Evolutionary conservation across 2,113 vertebrate species (phyloP).

Genomic region (Phasianus colchicus): DNA sequence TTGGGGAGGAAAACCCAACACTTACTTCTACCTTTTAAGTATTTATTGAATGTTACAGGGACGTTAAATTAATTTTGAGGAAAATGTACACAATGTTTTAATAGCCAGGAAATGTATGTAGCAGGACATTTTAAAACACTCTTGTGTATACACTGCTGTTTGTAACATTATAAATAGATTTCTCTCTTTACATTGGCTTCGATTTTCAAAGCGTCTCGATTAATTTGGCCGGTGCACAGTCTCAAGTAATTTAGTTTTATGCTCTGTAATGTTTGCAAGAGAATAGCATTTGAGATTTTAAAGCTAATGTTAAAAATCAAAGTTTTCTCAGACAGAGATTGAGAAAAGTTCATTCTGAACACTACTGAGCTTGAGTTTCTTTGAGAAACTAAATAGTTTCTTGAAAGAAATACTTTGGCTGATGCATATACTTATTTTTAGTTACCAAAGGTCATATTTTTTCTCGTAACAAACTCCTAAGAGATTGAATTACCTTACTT

Average conservation of each 20-base stretch:
- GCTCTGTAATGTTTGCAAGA: background rate
- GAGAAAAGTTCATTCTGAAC: background rate
- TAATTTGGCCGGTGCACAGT: background rate
- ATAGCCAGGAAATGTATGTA: background rate
- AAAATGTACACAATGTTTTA: background rate
- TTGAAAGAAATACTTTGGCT: background rate
- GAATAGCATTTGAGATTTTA: background rate
- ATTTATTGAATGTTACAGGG: conserved; percentile 27
- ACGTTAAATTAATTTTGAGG: conserved; percentile 22
- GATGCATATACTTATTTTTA: background rate
- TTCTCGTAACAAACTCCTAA: background rate
- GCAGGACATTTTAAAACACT: background rate
- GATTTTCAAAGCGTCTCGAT: background rate
- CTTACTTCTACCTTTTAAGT: background rate
- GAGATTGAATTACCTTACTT: background rate
- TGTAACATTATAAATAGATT: background rate
- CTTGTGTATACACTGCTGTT: background rate
- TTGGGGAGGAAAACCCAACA: background rate
- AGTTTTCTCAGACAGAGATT: background rate
- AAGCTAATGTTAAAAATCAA: background rate
- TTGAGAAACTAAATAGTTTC: background rate
- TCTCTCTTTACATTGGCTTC: background rate
- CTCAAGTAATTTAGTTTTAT: background rate
- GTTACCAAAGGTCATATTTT: background rate
- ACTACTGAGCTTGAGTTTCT: background rate